phyloP scores from a whole-genome alignment of 1,140 invertebrate genomes.

The Lepidurus couesii region DNA sequence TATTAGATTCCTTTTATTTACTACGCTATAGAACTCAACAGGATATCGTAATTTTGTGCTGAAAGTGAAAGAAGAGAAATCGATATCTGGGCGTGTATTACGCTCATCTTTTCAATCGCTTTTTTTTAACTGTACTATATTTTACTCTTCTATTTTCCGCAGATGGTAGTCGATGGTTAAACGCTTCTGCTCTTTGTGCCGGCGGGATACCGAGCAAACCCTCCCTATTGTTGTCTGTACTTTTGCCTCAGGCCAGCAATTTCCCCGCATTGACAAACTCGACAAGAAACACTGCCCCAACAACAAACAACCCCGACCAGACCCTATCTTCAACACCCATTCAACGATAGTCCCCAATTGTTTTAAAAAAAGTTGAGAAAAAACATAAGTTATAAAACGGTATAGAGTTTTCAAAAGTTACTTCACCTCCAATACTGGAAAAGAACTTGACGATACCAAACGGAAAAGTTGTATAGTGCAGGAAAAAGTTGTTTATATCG shows the following conservation, averaged over 20 bases:
- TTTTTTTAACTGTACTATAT: not conserved
- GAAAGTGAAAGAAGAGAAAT: not conserved
- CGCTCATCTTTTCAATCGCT: not conserved
- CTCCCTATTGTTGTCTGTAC: slow-evolving; percentile 13
- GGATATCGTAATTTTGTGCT: not conserved
- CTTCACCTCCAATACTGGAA: too few species aligned
- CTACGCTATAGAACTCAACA: too few species aligned
- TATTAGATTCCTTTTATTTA: too few species aligned
- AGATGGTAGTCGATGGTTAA: slow-evolving; percentile 5
- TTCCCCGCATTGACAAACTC: not conserved
- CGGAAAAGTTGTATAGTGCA: not conserved
- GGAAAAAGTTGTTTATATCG: slow-evolving; percentile 10
- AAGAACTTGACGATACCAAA: too few species aligned
- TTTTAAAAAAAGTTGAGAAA: not conserved
- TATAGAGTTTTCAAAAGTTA: too few species aligned
- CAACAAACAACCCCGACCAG: not conserved
- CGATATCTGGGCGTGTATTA: not conserved
- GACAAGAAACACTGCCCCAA: not conserved
- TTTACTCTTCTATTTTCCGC: not conserved
- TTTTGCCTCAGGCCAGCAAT: not conserved
- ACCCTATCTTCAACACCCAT: not conserved
- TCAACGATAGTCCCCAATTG: not conserved
- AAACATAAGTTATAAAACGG: too few species aligned
- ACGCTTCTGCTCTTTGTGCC: not conserved
- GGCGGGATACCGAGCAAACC: not conserved